Evolutionary conservation across 2,888 invertebrate species (phyloP).

Genomic region (Epinotia demarniana): DNA sequence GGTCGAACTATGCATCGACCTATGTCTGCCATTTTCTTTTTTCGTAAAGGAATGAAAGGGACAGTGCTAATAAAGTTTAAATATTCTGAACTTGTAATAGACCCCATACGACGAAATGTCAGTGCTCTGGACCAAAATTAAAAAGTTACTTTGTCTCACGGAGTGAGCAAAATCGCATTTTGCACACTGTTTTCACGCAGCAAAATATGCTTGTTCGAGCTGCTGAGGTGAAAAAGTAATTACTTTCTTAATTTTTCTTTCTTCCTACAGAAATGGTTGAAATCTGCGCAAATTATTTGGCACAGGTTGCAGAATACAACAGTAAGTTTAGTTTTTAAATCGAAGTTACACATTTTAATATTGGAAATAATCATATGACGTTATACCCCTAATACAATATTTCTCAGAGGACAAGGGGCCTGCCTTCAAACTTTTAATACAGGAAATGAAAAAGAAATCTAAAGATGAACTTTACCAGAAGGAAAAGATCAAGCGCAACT

Average conservation of each 20-base stretch:
- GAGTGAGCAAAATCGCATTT: too few species aligned
- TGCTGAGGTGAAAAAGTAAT: too few species aligned
- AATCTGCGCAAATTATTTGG: conserved; percentile 68
- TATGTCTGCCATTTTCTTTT: too few species aligned
- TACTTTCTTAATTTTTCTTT: conserved; percentile 15
- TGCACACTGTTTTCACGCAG: too few species aligned
- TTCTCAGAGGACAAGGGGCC: conserved; percentile 72
- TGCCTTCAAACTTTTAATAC: conserved; percentile 63
- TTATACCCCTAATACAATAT: neutral
- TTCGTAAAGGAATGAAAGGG: too few species aligned
- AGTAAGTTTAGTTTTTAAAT: conserved; percentile 60
- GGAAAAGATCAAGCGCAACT: conserved; percentile 58
- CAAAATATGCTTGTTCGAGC: too few species aligned
- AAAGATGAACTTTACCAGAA: conserved; percentile 60
- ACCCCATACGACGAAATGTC: too few species aligned
- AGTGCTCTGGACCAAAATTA: too few species aligned
- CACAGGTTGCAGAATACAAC: conserved; percentile 69
- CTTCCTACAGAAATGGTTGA: conserved; percentile 68
- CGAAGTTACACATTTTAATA: neutral
- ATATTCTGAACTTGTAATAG: too few species aligned
- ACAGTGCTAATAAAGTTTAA: too few species aligned
- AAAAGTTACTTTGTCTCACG: too few species aligned
- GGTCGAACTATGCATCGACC: too few species aligned
- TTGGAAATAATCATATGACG: neutral
- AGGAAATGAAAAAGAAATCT: conserved; percentile 60